phyloP scores from a whole-genome alignment of 1,140 invertebrate genomes.

The Dufourea novaeangliae region DNA sequence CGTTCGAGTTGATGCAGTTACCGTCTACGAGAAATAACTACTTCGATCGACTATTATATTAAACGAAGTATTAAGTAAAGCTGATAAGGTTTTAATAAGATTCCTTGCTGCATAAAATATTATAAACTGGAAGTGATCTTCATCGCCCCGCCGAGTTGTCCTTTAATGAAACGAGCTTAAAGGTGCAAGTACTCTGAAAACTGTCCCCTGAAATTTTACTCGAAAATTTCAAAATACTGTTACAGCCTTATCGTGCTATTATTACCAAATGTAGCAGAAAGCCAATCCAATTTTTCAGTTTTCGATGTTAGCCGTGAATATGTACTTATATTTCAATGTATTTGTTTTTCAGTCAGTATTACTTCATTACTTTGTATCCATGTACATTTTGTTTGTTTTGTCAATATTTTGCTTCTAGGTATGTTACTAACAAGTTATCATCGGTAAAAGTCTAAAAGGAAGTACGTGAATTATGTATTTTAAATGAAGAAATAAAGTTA shows the following conservation, averaged over 20 bases:
- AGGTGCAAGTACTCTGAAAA: slow-evolving; percentile 20
- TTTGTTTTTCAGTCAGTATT: too few relatives aligned
- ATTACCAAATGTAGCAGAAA: too few relatives aligned
- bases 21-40: slow-evolving; percentile 20
- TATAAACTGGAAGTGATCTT: slow-evolving; percentile 4
- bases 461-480: too few relatives aligned
- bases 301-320: too few relatives aligned
- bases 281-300: too few relatives aligned
- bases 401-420: too few relatives aligned
- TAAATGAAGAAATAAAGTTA: too few relatives aligned
- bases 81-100: slow-evolving; percentile 42
- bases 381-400: too few relatives aligned
- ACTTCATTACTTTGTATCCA: too few relatives aligned
- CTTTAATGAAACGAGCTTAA: slow-evolving; percentile 21
- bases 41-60: slow-evolving; percentile 37
- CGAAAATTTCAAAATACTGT: slow-evolving; percentile 3
- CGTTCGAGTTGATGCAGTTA: not conserved
- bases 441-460: too few relatives aligned
- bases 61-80: slow-evolving; percentile 38
- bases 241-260: not conserved
- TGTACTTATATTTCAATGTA: too few relatives aligned
- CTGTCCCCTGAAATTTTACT: not conserved
- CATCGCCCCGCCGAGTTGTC: not conserved
- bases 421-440: too few relatives aligned
- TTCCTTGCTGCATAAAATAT: slow-evolving; percentile 23